Base-by-base conservation (phyloP, 1,140 invertebrate species). In the Drosophila carrolli region DNA sequence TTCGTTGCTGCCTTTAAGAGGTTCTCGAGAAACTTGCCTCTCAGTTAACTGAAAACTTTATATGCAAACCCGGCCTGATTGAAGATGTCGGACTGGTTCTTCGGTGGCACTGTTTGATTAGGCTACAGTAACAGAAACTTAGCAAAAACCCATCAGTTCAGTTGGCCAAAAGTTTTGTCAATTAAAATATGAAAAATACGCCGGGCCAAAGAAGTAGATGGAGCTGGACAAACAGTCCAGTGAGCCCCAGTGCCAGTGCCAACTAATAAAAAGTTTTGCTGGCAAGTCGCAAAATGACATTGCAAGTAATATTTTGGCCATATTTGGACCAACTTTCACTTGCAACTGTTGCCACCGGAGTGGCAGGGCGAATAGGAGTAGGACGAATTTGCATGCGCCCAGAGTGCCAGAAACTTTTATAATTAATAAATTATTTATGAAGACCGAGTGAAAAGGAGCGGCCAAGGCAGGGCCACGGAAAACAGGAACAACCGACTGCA, bases 401-500 rank as follows among this genome's bases (percentile, higher is more conserved):
- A 56, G 79, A 89, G 79, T 88, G 76, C 59, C 74, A 66, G 53
- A 88, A 88, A 88, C 83, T 88, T 88, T 88, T 88, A 86, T 88
- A 88, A 88, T 88, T 88, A 88, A 88, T 88, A 88, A 88, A 88
- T 88, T 88, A 88, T 88, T 88, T 88, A 88, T 88, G 79, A 89
- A 88, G 83, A 71, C 70, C 75, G 81, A 86, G 72, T 88, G 83
- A 76, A 88, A 83, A 82, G 83, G 41, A 61, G 72, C 38, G 43
- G 74, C 59, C 58, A 35, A 56, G 65, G 29, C 29, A 51, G 51
- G 11, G 35, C 50, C 35, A 53, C 48, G 16, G 13, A 14, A 50
- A 44, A 74, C 44, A 53, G 58, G 9, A 48, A 41, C 41, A 67
- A 66, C 74, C 75, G 51, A 76, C 76, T 82, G 82, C 83, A 86